phyloP scores from a whole-genome alignment of 2,888 invertebrate species.

The Lordiphosa andalusiaca region DNA sequence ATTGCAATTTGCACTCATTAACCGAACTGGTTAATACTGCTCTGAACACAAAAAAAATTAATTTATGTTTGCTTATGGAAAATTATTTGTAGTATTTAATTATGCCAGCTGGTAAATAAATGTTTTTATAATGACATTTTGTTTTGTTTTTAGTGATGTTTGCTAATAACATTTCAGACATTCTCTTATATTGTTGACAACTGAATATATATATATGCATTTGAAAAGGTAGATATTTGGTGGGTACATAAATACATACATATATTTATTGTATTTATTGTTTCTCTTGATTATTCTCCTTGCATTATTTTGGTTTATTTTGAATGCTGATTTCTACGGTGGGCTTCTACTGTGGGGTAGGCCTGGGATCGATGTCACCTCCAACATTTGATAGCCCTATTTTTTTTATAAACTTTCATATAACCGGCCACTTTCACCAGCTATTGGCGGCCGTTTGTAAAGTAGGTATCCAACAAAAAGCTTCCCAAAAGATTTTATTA shows the following conservation, averaged over 20 bases:
- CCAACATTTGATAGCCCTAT: background rate
- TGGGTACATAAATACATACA: conserved; percentile 10
- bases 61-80: conserved; percentile 1
- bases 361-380: background rate
- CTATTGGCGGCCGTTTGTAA: no score
- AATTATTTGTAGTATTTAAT: conserved; percentile 2
- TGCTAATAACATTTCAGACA: conserved; percentile 5
- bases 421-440: no score
- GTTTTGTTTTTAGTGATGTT: conserved; percentile 4
- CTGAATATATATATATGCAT: conserved; percentile 12
- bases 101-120: background rate
- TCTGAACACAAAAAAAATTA: conserved; percentile 15
- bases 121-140: conserved; percentile 7
- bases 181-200: conserved; percentile 25
- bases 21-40: conserved; percentile 38
- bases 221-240: conserved; percentile 8
- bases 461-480: no score
- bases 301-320: conserved; percentile 1
- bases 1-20: conserved; percentile 26
- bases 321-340: background rate
- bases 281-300: conserved; percentile 2
- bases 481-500: no score
- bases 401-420: no score
- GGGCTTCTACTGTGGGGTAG: background rate
- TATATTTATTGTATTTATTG: conserved; percentile 5